Evolutionary conservation across 2,113 vertebrate species (phyloP), one percentile per base, ranked within the genome.

Genomic region (Geococcyx californianus): DNA sequence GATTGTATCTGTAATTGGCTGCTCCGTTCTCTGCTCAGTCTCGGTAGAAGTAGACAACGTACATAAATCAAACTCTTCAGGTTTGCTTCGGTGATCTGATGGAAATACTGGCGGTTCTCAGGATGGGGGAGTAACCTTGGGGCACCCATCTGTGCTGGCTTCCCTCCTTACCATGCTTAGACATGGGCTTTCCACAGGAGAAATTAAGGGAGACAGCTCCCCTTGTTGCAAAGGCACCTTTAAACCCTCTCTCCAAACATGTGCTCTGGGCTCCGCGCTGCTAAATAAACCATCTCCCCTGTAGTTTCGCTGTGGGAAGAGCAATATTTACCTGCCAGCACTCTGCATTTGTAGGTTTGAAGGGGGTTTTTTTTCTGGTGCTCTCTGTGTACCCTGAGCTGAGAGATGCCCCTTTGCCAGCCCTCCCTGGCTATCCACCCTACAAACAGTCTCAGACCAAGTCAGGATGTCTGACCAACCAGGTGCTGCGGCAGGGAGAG

Each of bases 21-120:
- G 58, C 66, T 95, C 82, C 36, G 3, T 86, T 87, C 87, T 94
- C 89, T 34, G 16, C 89, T 79, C 87, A 73, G 75, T 64, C 82
- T 95, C n/a, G 2, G 7, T 44, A 49, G 87, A 56, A 83, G 92
- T 90, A 95, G 94, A 90, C 81, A 93, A 33, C 56, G 4, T 36
- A 23, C 84, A 85, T 95, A 90, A 93, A 93, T 96, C 96, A 92
- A 86, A 77, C 59, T 74, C 67, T 33, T 64, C 21, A 29, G 70
- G 72, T 73, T 93, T 77, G 42, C 59, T 33, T 72, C 0, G 0
- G 44, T 3, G 6, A 77, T 45, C 84, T 87, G 87, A 77, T 93
- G 60, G 56, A 89, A 93, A 18, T 15, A 14, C 45, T 54, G 58
- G 42, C 66, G 55, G 36, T 38, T 67, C 42, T 66, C 3, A 2